phyloP scores from a whole-genome alignment of 1,140 invertebrate genomes.

The Trichogramma pretiosum region DNA sequence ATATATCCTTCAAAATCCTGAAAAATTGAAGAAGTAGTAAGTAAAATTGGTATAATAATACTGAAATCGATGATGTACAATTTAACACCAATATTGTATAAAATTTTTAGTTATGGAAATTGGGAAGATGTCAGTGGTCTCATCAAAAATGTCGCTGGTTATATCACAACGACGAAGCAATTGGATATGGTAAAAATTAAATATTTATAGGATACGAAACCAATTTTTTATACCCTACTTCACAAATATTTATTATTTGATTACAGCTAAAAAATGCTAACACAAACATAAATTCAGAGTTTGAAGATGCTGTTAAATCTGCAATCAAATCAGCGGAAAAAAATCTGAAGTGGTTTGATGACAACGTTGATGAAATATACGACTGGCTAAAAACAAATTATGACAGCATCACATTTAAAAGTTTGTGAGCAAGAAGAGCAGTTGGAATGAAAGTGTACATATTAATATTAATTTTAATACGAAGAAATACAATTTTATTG shows the following conservation, averaged over 20 bases:
- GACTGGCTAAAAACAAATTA: slow-evolving; percentile 2
- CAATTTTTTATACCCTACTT: too few relatives aligned
- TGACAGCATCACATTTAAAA: too few relatives aligned
- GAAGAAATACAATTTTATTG: too few relatives aligned
- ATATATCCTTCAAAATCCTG: slow-evolving; percentile 4
- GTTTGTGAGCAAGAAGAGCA: too few relatives aligned
- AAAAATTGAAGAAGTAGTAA: slow-evolving; percentile 36
- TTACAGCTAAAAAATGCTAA: slow-evolving; percentile 4
- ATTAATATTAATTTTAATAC: too few relatives aligned
- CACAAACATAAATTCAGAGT: too few relatives aligned
- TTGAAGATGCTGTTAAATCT: slow-evolving; percentile 3
- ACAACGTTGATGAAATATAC: slow-evolving; percentile 7
- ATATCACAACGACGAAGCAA: slow-evolving; percentile 23
- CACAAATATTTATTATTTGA: background rate
- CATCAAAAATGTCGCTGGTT: slow-evolving; percentile 22
- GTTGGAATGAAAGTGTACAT: too few relatives aligned
- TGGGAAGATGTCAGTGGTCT: slow-evolving; percentile 23
- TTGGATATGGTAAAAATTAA: slow-evolving; percentile 22
- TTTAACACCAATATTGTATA: slow-evolving; percentile 39
- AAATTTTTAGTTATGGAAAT: slow-evolving; percentile 25
- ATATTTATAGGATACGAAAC: too few relatives aligned
- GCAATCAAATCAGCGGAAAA: slow-evolving; percentile 12
- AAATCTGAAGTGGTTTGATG: slow-evolving; percentile 19
- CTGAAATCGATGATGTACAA: slow-evolving; percentile 39
- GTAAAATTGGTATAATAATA: slow-evolving; percentile 38